Base-by-base conservation (phyloP, 2,113 vertebrate species). In the Protobothrops mucrosquamatus region DNA sequence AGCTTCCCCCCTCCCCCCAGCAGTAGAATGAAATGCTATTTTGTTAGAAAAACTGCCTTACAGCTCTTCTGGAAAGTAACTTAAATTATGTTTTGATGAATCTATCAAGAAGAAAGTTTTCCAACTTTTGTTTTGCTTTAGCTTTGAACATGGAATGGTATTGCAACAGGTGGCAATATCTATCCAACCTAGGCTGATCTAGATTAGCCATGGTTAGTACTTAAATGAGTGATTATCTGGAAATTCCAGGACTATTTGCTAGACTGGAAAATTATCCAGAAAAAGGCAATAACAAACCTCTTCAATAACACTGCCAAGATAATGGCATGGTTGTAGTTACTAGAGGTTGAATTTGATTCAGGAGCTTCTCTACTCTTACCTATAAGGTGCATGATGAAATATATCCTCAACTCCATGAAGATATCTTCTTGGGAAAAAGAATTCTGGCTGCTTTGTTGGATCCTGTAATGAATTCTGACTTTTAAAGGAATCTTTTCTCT, bases 11-110 rank as follows among this genome's bases (percentile, higher is more conserved):
- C 4, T 11, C 22, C 46, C 86, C 86, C 46, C 64, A 85, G 29
- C 55, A 52, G 2, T 94, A 93, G 88, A 91, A 93, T 94, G 94
- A 93, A 54, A 92, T 9, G 3, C 89, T 95, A 23, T 92, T 88
- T 93, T 88, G 74, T 93, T 91, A 90, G 90, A 94, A 91, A 43
- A 93, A 69, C 46, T 90, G 12, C 20, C 26, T 52, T 52, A 57
- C 24, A 57, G 24, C 64, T 43, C 51, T 89, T 43, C 43, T 9
- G 14, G 43, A 46, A 89, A 89, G 64, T 85, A 26, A 22, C 24
- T 89, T 55, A 56, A 26, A 4, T 56, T 89, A 26, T 6, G 29
- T n/a, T 74, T 88, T 87, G 86, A 29, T 64, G 9, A 92, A 59
- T 23, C 64, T 81, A 15, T 54, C 1, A 43, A 59, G 15, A 91